phyloP scores from a whole-genome alignment of 2,888 invertebrate genomes.

The Scaptomyza reducta region DNA sequence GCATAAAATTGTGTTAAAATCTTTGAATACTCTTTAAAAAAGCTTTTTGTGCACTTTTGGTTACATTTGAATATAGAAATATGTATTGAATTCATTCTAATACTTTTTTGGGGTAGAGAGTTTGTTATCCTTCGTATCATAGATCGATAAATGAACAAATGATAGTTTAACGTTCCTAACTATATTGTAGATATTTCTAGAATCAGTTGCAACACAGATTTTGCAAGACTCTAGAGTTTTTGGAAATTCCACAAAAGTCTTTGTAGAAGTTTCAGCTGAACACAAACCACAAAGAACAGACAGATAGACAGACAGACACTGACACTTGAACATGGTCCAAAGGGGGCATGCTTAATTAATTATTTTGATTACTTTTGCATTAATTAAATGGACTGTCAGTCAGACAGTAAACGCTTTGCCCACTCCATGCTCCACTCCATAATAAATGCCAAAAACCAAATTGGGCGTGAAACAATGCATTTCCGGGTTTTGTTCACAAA shows the following conservation, averaged over 20 bases:
- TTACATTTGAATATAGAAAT: too few relatives aligned
- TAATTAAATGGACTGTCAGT: slow-evolving; percentile 48
- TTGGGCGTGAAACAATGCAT: slow-evolving; percentile 77
- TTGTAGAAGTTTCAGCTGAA: background rate
- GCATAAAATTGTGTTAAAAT: background rate
- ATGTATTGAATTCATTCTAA: too few relatives aligned
- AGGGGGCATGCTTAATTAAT: slow-evolving; percentile 52
- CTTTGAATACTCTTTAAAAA: background rate
- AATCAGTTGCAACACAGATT: background rate
- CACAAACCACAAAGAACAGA: background rate
- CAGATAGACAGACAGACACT: slow-evolving; percentile 12
- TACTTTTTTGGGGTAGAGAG: too few relatives aligned
- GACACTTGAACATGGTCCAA: slow-evolving; percentile 22
- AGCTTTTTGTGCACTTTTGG: background rate
- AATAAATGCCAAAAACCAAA: slow-evolving; percentile 68
- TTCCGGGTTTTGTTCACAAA: slow-evolving; percentile 55
- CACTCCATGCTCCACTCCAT: slow-evolving; percentile 16
- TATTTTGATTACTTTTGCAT: slow-evolving; percentile 62
- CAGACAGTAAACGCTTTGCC: background rate
- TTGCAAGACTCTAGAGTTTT: background rate
- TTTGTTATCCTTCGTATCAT: too few relatives aligned
- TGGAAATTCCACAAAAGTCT: background rate
- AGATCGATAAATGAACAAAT: too few relatives aligned
- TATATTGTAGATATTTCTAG: background rate
- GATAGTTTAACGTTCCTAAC: too few relatives aligned